phyloP scores from a whole-genome alignment of 2,113 vertebrate genomes.

The Lepisosteus osseus region DNA sequence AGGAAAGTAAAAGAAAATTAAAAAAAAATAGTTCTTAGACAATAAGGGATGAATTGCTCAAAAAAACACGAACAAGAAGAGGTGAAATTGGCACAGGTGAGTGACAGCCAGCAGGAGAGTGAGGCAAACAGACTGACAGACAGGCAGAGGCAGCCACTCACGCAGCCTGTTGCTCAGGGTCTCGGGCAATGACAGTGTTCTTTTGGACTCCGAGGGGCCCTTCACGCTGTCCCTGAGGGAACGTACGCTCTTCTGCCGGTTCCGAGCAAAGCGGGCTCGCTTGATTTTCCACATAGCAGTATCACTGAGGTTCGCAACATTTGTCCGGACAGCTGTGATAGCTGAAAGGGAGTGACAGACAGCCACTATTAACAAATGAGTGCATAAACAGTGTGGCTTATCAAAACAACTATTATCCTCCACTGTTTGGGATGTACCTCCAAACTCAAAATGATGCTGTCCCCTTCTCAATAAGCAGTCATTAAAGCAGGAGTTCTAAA shows the following conservation, averaged over 20 bases:
- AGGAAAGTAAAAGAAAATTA: slow-evolving; percentile 6
- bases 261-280: slow-evolving; percentile 93
- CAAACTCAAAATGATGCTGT: too few species aligned
- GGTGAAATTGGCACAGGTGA: slow-evolving; percentile 11
- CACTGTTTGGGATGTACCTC: too few species aligned
- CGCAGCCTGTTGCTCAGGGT: slow-evolving; percentile 87
- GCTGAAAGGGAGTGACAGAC: slow-evolving; percentile 57
- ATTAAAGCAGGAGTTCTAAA: too few species aligned
- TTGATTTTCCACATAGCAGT: slow-evolving; percentile 97
- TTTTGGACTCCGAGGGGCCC: slow-evolving; percentile 82
- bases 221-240: slow-evolving; percentile 94
- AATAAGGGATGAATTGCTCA: background rate
- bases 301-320: slow-evolving; percentile 94
- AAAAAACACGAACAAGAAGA: background rate
- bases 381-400: too few species aligned
- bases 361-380: too few species aligned
- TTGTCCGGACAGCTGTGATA: slow-evolving; percentile 95
- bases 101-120: slow-evolving; percentile 22
- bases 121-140: background rate
- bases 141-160: slow-evolving; percentile 63
- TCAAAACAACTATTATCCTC: too few species aligned
- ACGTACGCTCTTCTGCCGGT: slow-evolving; percentile 93
- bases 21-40: background rate
- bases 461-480: too few species aligned
- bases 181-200: slow-evolving; percentile 92